Base-by-base conservation (phyloP, 2,113 vertebrate genomes). In the Columbina picui region DNA sequence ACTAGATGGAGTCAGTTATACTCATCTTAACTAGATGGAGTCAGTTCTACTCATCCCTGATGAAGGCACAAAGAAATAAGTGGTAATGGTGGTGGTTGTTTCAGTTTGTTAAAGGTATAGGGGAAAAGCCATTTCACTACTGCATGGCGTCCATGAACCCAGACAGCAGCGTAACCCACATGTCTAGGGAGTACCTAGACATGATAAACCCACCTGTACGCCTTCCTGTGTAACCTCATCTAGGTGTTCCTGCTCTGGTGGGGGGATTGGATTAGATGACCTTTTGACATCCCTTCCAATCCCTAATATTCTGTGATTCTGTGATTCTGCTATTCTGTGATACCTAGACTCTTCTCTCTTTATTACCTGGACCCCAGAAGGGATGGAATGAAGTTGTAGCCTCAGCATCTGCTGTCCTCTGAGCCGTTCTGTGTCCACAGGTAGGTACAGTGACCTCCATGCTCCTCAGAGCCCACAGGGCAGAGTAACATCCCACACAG, bases 381-480 rank as follows among this genome's bases (percentile, higher is more conserved):
- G 36, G 18, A 27, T n/a, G 13, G 10, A 0, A 1, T 52, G n/a
- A 71, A 71, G 9, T 1, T 27, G 16, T 57, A 82, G 10, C 18
- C 47, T 71, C 56, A 71, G 25, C 4, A 45, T 3, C 34, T 50
- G 9, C 36, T 53, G 26, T 14, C 29, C 4, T 7, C 55, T 36
- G 17, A 56, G 7, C 12, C 30, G 77, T 34, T 7, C 10, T 29
- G 14, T 70, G 41, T 21, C 17, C 5, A 3, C 20, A 52, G 12
- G 15, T 29, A 78, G 4, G 7, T 19, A 17, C 2, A 9, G 43
- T 2, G 6, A 68, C 1, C 3, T 9, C 3, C 10, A 7, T 9
- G 32, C 1, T 80, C 7, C 21, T 8, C 18, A 26, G 20, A 26
- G 10, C 4, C 14, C 43, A 56, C 1, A 4, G 21, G 17, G 3